Percentiles rank a stretch among this genome's conserved stretches.
Evolutionary conservation across 2,113 vertebrate genomes (phyloP).

Genomic region (Calypte anna): DNA sequence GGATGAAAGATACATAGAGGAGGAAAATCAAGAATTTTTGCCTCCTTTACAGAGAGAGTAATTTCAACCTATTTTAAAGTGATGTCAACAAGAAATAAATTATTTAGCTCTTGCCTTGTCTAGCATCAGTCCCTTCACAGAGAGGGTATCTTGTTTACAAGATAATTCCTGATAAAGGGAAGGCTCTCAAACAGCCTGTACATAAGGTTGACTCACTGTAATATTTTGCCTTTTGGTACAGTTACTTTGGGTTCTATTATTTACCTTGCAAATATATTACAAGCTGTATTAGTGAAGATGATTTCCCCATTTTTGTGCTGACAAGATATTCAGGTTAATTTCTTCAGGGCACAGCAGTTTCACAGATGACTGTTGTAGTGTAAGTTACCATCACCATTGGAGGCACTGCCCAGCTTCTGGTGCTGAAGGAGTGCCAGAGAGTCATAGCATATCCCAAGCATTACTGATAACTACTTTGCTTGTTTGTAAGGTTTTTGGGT

Average conservation of each 20-base stretch:
- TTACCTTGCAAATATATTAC: background rate
- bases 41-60: background rate
- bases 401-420: background rate
- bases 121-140: background rate
- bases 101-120: background rate
- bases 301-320: background rate
- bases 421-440: background rate
- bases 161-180: background rate
- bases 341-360: background rate
- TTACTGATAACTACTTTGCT: background rate
- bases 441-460: background rate
- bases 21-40: background rate
- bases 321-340: background rate
- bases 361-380: background rate
- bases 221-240: background rate
- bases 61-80: conserved; percentile 20
- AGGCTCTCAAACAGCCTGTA: background rate
- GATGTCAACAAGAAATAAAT: background rate
- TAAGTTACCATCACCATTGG: background rate
- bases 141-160: conserved; percentile 12
- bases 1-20: background rate
- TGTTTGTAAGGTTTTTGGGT: background rate
- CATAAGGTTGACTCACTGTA: background rate
- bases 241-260: background rate
- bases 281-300: background rate